A percentile compares a stretch with the other conserved stretches of the same genome.
Evolutionary conservation across 23 tunicate genomes (phyloP).

Genomic region (Ciona savignyi): DNA sequence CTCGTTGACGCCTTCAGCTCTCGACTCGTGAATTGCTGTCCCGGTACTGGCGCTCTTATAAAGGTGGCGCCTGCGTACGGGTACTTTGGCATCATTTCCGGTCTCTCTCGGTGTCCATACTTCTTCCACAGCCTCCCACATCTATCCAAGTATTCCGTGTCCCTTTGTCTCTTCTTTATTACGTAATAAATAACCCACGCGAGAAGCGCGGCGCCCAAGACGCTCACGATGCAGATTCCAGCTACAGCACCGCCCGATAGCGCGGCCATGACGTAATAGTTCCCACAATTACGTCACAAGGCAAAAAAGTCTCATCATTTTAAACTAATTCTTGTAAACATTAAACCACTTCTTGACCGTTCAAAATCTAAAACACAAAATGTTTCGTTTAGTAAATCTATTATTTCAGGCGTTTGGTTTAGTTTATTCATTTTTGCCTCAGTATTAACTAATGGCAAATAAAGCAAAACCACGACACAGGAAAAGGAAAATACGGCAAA

Average conservation of each 20-base stretch:
- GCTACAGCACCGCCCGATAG: constrained; percentile 57
- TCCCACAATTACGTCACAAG: no score
- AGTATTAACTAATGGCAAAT: no score
- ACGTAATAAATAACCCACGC: constrained; percentile 26
- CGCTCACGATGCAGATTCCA: constrained; percentile 49
- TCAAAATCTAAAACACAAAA: no score
- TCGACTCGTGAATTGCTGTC: constrained; percentile 63
- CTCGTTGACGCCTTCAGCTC: constrained; percentile 24
- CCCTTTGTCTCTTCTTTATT: constrained; percentile 39
- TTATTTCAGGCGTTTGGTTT: no score
- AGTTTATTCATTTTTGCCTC: no score
- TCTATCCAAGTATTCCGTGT: constrained; percentile 43
- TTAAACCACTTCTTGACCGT: no score
- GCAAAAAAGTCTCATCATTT: no score
- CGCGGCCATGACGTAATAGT: not conserved
- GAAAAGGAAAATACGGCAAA: no score
- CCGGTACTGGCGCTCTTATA: constrained; percentile 55
- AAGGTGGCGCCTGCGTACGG: constrained; percentile 64
- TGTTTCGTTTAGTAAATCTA: no score
- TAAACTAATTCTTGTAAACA: no score
- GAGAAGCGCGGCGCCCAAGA: constrained; percentile 22
- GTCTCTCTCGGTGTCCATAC: constrained; percentile 28
- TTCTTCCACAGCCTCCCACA: constrained; percentile 53
- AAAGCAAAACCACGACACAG: no score
- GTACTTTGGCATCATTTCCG: constrained; percentile 41